A percentile compares a stretch with the other conserved stretches of the same genome.
These are phyloP conservation scores for Scomber colias DNA, from an alignment of 2,113 vertebrate species.

Conservation along the genomic window DNA sequence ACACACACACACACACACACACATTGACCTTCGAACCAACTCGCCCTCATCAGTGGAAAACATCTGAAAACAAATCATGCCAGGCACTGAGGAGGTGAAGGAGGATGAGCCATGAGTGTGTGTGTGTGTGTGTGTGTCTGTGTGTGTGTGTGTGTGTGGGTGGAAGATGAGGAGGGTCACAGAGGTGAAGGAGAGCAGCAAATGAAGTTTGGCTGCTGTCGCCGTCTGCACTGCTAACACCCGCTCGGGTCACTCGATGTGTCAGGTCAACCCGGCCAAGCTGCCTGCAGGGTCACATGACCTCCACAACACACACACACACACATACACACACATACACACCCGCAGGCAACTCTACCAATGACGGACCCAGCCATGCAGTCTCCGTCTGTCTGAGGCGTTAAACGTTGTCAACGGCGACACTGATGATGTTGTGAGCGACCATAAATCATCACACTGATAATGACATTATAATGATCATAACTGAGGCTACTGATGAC, in stretches of 20 bases:
- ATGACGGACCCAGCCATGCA: neutral
- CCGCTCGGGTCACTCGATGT: conserved; percentile 31
- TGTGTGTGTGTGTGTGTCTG: conserved; percentile 3
- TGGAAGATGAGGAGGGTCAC: neutral
- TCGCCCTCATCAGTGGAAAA: conserved; percentile 44
- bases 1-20: conserved; percentile 9
- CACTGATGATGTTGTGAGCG: conserved; percentile 7
- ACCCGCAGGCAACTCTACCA: neutral
- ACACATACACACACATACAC: conserved; percentile 16
- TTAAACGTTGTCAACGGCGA: conserved; percentile 1
- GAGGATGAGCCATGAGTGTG: neutral
- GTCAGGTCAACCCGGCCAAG: conserved; percentile 31
- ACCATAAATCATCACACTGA: conserved; percentile 26
- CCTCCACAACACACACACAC: neutral
- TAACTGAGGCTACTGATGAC: conserved; percentile 11
- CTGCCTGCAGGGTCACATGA: conserved; percentile 45
- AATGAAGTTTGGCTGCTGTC: conserved; percentile 43
- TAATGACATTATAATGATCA: conserved; percentile 45
- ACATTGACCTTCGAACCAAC: conserved; percentile 13
- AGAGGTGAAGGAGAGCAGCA: conserved; percentile 8
- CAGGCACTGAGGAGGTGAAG: conserved; percentile 1
- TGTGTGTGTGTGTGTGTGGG: neutral
- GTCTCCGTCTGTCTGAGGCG: conserved; percentile 5
- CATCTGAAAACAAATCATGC: conserved; percentile 41
- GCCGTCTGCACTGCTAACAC: conserved; percentile 23